These are phyloP conservation scores for Trichoplusia ni DNA, from an alignment of 1,140 invertebrate species.

Conservation along the genomic window DNA sequence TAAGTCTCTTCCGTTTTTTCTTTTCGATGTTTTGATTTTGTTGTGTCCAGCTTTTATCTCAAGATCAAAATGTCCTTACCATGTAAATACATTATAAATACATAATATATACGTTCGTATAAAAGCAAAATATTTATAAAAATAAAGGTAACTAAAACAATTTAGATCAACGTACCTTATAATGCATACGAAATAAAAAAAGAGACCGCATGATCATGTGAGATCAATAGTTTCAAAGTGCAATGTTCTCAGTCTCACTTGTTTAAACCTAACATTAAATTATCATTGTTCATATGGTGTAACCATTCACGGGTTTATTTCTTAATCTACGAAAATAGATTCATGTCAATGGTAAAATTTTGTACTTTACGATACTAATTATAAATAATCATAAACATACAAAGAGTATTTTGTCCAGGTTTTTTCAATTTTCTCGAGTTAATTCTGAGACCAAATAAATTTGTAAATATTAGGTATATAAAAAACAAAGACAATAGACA, in stretches of 20 bases:
- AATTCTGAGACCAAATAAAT: not conserved
- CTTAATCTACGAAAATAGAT: not conserved
- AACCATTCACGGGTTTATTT: not conserved
- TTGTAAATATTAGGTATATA: not conserved
- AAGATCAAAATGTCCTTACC: conserved; percentile 1
- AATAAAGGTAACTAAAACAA: conserved; percentile 25
- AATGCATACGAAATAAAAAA: not conserved
- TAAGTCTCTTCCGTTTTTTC: not conserved
- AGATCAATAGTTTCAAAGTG: conserved; percentile 21
- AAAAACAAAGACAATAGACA: conserved; percentile 33
- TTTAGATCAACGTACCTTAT: not conserved
- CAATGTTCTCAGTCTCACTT: not conserved
- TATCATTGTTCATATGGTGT: not conserved
- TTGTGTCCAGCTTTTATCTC: not conserved
- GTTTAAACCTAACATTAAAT: not conserved
- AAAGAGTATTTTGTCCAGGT: not conserved
- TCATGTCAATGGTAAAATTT: not conserved
- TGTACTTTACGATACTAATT: conserved; percentile 22
- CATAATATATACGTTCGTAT: conserved; percentile 1
- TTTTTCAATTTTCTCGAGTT: not conserved
- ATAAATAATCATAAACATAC: conserved; percentile 9
- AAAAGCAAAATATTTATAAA: conserved; percentile 29
- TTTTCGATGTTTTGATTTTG: no score
- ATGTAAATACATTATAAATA: not conserved
- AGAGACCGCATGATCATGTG: conserved; percentile 4